Percentiles rank a stretch among this genome's conserved stretches.
Conservation (phyloP, 2,797 vertebrate species). For the Argya squamiceps region DNA sequence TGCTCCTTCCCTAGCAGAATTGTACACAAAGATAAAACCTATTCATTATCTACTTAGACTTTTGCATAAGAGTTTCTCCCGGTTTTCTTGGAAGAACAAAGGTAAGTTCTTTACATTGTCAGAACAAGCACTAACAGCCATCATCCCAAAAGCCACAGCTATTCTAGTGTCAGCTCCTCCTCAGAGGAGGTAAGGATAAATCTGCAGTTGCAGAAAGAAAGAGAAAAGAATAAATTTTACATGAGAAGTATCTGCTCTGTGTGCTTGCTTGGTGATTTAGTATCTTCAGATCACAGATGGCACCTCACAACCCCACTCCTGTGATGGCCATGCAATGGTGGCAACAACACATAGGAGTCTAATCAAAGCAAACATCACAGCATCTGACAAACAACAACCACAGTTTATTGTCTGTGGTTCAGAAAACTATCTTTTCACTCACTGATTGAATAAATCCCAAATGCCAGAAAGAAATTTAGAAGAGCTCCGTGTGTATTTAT, state of each 20-base stretch:
- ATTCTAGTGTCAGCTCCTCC: neutral
- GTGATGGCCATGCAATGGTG: neutral
- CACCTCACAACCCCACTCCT: neutral
- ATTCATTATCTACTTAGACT: neutral
- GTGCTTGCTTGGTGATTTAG: neutral
- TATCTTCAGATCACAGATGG: neutral
- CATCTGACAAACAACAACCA: neutral
- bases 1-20: neutral
- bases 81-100: neutral
- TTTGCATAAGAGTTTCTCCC: neutral
- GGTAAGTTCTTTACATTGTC: neutral
- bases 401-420: neutral
- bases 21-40: neutral
- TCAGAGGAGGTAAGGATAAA: neutral
- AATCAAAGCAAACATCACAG: neutral
- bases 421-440: neutral
- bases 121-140: neutral
- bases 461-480: neutral
- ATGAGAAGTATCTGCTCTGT: neutral
- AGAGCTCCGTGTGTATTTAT: neutral
- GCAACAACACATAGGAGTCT: neutral
- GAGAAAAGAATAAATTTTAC: neutral
- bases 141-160: neutral
- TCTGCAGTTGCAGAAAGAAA: neutral
- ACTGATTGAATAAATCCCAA: neutral